Conservation (phyloP, 2,113 vertebrate genomes). For the Ailurus styani region DNA sequence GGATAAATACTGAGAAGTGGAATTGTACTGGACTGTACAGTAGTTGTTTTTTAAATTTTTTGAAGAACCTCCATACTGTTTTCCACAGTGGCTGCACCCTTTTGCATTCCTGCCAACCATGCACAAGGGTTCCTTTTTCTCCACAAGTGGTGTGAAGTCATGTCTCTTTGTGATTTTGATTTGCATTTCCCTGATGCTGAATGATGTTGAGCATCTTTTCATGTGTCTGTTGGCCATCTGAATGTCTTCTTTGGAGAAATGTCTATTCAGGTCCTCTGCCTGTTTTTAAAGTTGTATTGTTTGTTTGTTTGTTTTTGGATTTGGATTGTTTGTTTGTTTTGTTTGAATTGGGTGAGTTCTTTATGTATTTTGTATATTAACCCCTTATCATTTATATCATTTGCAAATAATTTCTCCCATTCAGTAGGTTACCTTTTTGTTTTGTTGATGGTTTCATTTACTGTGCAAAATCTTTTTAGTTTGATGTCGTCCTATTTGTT, state of each 20-base stretch:
- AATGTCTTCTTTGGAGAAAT: background rate
- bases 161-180: background rate
- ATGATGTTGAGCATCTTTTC: background rate
- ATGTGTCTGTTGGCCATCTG: background rate
- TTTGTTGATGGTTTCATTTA: background rate
- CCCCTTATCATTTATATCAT: background rate
- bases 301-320: too few species aligned
- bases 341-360: background rate
- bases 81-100: background rate
- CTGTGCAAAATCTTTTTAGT: background rate
- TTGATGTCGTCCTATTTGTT: background rate
- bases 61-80: background rate
- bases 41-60: background rate
- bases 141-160: background rate
- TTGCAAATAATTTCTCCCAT: background rate
- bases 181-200: background rate
- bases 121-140: background rate
- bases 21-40: background rate
- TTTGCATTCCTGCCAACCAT: background rate
- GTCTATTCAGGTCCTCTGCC: background rate
- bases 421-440: background rate
- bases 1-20: background rate
- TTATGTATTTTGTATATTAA: background rate
- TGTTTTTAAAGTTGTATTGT: background rate
- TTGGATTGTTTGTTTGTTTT: too few species aligned